Conservation (phyloP, 2,113 vertebrate species). For the Ochotona princeps region DNA sequence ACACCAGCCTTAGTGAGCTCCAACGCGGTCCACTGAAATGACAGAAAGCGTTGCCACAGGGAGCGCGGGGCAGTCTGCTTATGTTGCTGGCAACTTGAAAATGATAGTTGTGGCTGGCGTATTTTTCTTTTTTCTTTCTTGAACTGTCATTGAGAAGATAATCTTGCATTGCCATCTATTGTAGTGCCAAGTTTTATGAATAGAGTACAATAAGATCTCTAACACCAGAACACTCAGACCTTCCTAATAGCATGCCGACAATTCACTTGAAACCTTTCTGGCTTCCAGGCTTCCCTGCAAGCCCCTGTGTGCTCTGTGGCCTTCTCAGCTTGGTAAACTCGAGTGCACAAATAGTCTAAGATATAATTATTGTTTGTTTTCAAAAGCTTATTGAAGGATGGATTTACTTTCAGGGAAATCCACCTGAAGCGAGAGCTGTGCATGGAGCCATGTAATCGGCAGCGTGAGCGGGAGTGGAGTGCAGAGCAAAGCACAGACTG, state of each 20-base stretch:
- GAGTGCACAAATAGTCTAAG: not conserved
- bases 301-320: not conserved
- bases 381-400: too few species aligned
- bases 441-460: too few species aligned
- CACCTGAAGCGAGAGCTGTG: too few species aligned
- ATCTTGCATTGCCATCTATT: not conserved
- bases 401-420: too few species aligned
- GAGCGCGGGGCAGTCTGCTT: not conserved
- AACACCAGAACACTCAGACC: not conserved
- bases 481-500: too few species aligned
- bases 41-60: not conserved
- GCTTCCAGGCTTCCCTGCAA: not conserved
- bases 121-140: slow-evolving; percentile 31
- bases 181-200: not conserved
- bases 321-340: not conserved
- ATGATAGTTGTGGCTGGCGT: not conserved
- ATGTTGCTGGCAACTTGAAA: slow-evolving; percentile 20
- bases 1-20: not conserved
- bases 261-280: not conserved
- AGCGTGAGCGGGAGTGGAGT: too few species aligned
- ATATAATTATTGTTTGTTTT: too few species aligned
- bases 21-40: not conserved
- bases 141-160: not conserved
- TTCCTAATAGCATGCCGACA: not conserved
- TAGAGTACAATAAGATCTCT: not conserved